These are phyloP conservation scores for Virgularia gustaviana DNA, from an alignment of 92 coral and sea anemone species.

Conservation along the genomic window DNA sequence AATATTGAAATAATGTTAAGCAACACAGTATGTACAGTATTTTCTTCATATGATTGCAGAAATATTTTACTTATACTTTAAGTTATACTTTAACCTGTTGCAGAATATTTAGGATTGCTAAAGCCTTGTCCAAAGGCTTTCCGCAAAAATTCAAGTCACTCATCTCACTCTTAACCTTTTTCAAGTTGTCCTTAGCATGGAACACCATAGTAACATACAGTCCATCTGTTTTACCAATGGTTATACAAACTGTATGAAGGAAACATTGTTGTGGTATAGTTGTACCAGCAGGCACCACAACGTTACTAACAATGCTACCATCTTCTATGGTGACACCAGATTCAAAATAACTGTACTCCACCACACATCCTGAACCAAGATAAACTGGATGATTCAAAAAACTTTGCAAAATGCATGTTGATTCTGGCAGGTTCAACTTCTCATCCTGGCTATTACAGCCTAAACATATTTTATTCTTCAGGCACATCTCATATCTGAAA, in stretches of 20 bases:
- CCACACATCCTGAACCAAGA: slow-evolving; percentile 64
- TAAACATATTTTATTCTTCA: slow-evolving; percentile 1
- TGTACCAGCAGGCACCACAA: slow-evolving; percentile 64
- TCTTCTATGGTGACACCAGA: slow-evolving; percentile 61
- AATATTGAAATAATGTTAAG: background rate
- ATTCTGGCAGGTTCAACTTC: slow-evolving; percentile 29
- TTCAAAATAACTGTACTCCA: slow-evolving; percentile 78
- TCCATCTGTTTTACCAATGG: slow-evolving; percentile 48
- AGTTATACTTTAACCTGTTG: slow-evolving; percentile 54
- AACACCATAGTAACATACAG: slow-evolving; percentile 88
- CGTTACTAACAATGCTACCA: slow-evolving; percentile 72
- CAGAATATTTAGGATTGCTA: slow-evolving; percentile 45
- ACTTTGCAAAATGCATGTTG: slow-evolving; percentile 74
- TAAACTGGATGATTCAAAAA: slow-evolving; percentile 51
- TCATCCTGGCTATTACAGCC: background rate
- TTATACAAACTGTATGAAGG: slow-evolving; percentile 77
- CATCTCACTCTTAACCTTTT: slow-evolving; percentile 59
- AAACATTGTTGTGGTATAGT: slow-evolving; percentile 63
- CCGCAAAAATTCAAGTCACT: slow-evolving; percentile 64
- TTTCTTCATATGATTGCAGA: background rate
- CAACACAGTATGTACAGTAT: background rate
- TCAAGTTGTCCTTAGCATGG: slow-evolving; percentile 73
- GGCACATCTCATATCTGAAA: slow-evolving; percentile 64
- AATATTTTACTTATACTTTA: too few species aligned
- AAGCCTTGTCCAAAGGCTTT: slow-evolving; percentile 63